A percentile compares a stretch with the other conserved stretches of the same genome.
phyloP scores from a whole-genome alignment of 2,113 vertebrate species.

The Gavia stellata region DNA sequence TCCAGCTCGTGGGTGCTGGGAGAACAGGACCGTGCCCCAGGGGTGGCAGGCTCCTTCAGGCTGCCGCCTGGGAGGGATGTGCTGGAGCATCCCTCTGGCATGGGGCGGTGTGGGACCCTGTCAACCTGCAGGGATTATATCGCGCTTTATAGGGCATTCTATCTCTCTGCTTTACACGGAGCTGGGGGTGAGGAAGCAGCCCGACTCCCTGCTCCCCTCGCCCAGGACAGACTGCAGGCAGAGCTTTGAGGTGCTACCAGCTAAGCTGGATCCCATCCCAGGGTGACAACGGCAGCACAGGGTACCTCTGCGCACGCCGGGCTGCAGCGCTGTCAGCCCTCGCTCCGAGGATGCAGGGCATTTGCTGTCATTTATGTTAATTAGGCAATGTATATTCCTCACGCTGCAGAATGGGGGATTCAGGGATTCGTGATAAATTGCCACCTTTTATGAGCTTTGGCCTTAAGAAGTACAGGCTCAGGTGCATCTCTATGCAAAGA shows the following conservation, averaged over 20 bases:
- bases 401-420: not conserved
- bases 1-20: not conserved
- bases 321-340: not conserved
- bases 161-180: rapidly evolving
- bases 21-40: not conserved
- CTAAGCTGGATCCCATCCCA: not conserved
- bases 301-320: not conserved
- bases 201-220: not conserved
- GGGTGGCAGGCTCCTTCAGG: not conserved
- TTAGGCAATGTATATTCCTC: not conserved
- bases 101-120: not conserved
- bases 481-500: not conserved
- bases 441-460: not conserved
- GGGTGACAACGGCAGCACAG: rapidly evolving
- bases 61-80: not conserved
- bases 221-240: not conserved
- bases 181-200: not conserved
- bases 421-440: not conserved
- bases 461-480: not conserved
- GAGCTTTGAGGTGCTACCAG: not conserved
- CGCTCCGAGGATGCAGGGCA: rapidly evolving
- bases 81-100: not conserved
- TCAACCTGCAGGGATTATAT: not conserved
- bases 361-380: not conserved
- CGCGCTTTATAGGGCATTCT: not conserved